phyloP scores from a whole-genome alignment of 2,113 vertebrate species.

The Garra rufa region DNA sequence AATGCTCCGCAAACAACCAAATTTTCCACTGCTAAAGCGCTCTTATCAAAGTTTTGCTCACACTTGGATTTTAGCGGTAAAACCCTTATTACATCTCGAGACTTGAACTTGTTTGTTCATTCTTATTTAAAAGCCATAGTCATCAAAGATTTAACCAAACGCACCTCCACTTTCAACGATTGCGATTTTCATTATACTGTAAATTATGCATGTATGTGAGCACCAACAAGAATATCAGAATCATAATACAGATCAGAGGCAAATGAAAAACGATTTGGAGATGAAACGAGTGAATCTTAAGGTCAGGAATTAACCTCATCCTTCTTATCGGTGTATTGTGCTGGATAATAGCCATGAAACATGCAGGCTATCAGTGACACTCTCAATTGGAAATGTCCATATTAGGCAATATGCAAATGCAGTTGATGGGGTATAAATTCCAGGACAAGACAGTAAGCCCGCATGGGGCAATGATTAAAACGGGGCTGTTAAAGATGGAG shows the following conservation, averaged over 20 bases:
- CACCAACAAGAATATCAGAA: constrained; percentile 45
- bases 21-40: neutral
- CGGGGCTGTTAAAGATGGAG: constrained; percentile 61
- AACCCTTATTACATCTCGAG: neutral
- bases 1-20: constrained; percentile 25
- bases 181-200: constrained; percentile 40
- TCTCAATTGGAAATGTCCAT: constrained; percentile 80
- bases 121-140: neutral
- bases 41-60: constrained; percentile 39
- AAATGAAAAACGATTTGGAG: constrained; percentile 62
- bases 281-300: constrained; percentile 67
- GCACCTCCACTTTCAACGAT: constrained; percentile 22
- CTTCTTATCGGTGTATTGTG: constrained; percentile 72
- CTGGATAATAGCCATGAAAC: constrained; percentile 68
- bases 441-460: constrained; percentile 71
- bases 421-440: constrained; percentile 79
- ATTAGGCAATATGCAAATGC: constrained; percentile 81
- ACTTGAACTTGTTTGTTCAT: neutral
- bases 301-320: constrained; percentile 77
- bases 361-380: constrained; percentile 66
- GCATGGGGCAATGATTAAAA: constrained; percentile 78
- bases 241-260: constrained; percentile 56
- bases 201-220: constrained; percentile 54
- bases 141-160: constrained; percentile 23
- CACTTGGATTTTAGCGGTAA: neutral